Conservation (phyloP, 2,888 invertebrate species). For the Theodoxus fluviatilis region DNA sequence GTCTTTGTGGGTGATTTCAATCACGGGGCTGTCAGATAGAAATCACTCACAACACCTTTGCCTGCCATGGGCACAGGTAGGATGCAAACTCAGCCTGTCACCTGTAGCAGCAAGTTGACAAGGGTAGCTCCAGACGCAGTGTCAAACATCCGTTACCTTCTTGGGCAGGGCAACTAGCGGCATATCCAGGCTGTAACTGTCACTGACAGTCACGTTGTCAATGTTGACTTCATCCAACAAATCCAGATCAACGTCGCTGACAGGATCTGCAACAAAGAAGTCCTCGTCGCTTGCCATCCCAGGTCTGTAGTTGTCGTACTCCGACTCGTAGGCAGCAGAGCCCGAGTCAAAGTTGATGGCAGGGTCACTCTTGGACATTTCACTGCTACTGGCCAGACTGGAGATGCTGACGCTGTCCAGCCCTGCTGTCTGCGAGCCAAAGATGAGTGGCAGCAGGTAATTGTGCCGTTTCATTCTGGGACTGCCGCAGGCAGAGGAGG, state of each 20-base stretch:
- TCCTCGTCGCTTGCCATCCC: constrained; percentile 67
- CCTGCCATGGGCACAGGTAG: too few relatives aligned
- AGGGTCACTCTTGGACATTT: constrained; percentile 63
- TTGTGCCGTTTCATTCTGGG: constrained; percentile 47
- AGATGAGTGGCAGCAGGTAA: constrained; percentile 49
- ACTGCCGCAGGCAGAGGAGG: constrained; percentile 53
- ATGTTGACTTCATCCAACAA: constrained; percentile 60
- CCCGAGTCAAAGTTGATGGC: constrained; percentile 59
- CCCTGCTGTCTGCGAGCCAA: constrained; percentile 38
- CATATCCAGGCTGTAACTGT: constrained; percentile 60
- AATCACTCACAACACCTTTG: too few relatives aligned
- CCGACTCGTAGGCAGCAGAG: constrained; percentile 76
- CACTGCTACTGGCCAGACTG: constrained; percentile 61
- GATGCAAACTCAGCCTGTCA: background rate
- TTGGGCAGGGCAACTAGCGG: constrained; percentile 49
- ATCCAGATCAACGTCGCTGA: constrained; percentile 65
- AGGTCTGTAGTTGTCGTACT: constrained; percentile 74
- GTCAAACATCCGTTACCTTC: constrained; percentile 55
- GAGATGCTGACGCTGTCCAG: constrained; percentile 61
- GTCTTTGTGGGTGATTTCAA: too few relatives aligned
- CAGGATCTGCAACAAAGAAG: constrained; percentile 61
- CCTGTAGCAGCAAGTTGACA: background rate
- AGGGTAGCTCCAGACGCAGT: background rate
- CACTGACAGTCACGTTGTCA: constrained; percentile 62
- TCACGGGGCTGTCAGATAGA: too few relatives aligned